Evolutionary conservation across 2,797 vertebrate species (phyloP).

Genomic region (Nannoperca australis): DNA sequence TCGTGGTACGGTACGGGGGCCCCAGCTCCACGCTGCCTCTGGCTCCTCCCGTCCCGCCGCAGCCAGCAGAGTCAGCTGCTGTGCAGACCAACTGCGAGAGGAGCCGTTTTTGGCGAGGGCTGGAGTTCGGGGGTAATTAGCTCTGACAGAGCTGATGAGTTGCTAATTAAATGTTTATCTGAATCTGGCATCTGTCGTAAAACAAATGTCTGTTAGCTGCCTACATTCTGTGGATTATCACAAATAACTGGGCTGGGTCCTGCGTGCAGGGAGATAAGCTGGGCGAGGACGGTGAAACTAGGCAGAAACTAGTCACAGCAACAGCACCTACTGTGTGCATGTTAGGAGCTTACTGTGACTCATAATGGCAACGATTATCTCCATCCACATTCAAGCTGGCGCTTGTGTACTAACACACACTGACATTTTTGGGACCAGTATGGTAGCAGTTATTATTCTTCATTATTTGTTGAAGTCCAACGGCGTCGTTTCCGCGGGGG

Average conservation of each 20-base stretch:
- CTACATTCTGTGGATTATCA: conserved; percentile 80
- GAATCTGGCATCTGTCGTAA: conserved; percentile 81
- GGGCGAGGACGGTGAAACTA: conserved; percentile 30
- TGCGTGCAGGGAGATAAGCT: conserved; percentile 65
- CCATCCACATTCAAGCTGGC: conserved; percentile 40
- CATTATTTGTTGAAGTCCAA: too few relatives aligned
- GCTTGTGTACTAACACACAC: conserved; percentile 11
- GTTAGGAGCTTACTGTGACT: conserved; percentile 49
- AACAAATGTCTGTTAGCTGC: conserved; percentile 78
- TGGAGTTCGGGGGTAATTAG: conserved; percentile 73
- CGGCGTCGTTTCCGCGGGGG: too few relatives aligned
- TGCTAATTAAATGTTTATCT: conserved; percentile 84
- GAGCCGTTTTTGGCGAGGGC: conserved; percentile 65
- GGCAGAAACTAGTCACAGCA: conserved; percentile 47
- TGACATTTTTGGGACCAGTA: neutral
- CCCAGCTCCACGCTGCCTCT: conserved; percentile 25
- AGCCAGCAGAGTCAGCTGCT: conserved; percentile 55
- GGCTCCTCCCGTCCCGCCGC: conserved; percentile 24
- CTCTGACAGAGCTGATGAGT: conserved; percentile 81
- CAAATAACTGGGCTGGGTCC: conserved; percentile 66
- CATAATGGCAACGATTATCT: conserved; percentile 57
- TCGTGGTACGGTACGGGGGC: conserved; percentile 8
- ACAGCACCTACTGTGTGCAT: conserved; percentile 47
- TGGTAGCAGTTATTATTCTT: neutral
- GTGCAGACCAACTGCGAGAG: conserved; percentile 55